These are phyloP conservation scores for Origma solitaria DNA, from an alignment of 2,113 vertebrate genomes.

Conservation along the genomic window DNA sequence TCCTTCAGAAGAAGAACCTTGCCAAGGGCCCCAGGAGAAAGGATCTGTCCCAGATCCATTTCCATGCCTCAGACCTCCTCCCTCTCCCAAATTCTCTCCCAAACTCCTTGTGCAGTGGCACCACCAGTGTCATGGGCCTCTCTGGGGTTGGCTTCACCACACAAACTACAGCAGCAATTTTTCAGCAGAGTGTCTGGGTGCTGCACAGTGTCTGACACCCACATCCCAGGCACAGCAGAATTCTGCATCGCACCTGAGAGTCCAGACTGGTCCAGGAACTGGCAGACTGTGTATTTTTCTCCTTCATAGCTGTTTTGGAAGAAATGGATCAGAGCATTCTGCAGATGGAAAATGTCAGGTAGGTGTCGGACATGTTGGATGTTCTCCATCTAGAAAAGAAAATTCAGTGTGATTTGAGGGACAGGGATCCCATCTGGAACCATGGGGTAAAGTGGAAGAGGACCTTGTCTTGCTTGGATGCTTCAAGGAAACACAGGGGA, in stretches of 20 bases:
- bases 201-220: too few species aligned
- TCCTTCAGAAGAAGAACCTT: not conserved
- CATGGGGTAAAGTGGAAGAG: not conserved
- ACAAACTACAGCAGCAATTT: not conserved
- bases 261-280: not conserved
- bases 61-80: not conserved
- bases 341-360: not conserved
- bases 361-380: not conserved
- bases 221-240: not conserved
- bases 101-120: not conserved
- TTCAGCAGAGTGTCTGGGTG: not conserved
- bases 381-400: not conserved
- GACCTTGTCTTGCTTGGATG: not conserved
- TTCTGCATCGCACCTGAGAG: not conserved
- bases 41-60: not conserved
- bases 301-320: not conserved
- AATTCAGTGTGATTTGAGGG: not conserved
- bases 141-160: not conserved
- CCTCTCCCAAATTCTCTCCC: too few species aligned
- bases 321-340: not conserved
- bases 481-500: not conserved
- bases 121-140: not conserved
- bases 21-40: not conserved
- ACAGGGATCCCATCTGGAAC: not conserved
- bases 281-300: not conserved